These are phyloP conservation scores for Rhingia campestris DNA, from an alignment of 2,888 invertebrate genomes.

Conservation along the genomic window DNA sequence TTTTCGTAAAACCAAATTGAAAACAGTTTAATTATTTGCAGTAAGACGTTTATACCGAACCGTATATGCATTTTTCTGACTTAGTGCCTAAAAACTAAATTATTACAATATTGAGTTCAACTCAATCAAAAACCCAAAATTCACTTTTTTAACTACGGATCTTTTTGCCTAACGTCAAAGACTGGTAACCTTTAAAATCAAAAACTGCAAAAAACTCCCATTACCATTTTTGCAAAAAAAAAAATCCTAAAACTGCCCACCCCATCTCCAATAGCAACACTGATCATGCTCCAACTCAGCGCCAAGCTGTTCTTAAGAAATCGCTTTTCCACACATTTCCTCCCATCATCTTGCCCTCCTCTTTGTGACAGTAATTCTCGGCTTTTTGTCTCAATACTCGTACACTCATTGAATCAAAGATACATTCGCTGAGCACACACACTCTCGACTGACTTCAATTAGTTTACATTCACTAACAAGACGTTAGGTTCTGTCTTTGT, in stretches of 20 bases:
- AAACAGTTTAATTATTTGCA: too few relatives aligned
- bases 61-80: too few relatives aligned
- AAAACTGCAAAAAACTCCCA: too few relatives aligned
- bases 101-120: too few relatives aligned
- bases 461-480: slow-evolving; percentile 73
- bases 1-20: too few relatives aligned
- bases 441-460: slow-evolving; percentile 62
- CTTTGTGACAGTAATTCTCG: slow-evolving; percentile 41
- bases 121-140: too few relatives aligned
- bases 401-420: slow-evolving; percentile 46
- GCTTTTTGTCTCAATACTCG: slow-evolving; percentile 44
- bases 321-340: slow-evolving; percentile 63
- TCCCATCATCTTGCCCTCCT: slow-evolving; percentile 44
- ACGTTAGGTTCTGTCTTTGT: slow-evolving; percentile 42
- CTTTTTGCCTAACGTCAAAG: too few relatives aligned
- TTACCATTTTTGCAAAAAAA: too few relatives aligned
- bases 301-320: slow-evolving; percentile 66
- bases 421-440: slow-evolving; percentile 28
- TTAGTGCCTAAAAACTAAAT: too few relatives aligned
- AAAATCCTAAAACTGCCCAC: neutral
- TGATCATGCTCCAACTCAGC: slow-evolving; percentile 16
- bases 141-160: too few relatives aligned
- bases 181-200: too few relatives aligned
- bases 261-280: slow-evolving; percentile 40
- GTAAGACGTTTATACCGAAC: too few relatives aligned